Base-by-base conservation (phyloP, 37 sponge, comb jelly and placozoan genomes). In the Spongilla lacustris region DNA sequence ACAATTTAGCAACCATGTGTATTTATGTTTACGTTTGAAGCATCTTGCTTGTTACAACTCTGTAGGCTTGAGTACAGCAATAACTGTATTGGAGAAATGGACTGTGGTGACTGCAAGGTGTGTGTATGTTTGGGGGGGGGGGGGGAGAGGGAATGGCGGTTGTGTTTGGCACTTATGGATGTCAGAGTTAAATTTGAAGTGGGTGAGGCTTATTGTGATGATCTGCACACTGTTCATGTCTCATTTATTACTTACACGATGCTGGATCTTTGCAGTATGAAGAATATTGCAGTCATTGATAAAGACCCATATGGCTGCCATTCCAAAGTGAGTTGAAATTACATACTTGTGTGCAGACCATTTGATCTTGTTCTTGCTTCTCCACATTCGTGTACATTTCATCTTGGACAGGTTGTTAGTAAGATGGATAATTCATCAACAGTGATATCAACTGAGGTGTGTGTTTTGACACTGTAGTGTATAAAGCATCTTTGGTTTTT, bases 241-340 rank as follows among this genome's bases (percentile, higher is more conserved):
- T 32, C 41, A 3, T 19, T 84, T 67, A 74, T 66, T 36, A 13
- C 69, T n/a, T n/a, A n/a, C n/a, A n/a, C n/a, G n/a, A n/a, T n/a
- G 36, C 23, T 70, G 12, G n/a, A 25, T 27, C 19, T 71, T n/a
- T n/a, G n/a, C n/a, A 87, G 87, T 31, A 67, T 87, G 82, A 27
- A n/a, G 25, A 30, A 81, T 24, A 58, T 75, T 17, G 11, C 26
- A 17, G 8, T 87, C 2, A 26, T 13, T 38, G 87, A 87, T 29
- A 71, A 26, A 5, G 80, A 86, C 17, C 87, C 69, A 0, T 36
- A 28, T 26, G 22, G 48, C 37, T 31, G 35, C 24, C 87, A 87
- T 46, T 22, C 80, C 0, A 74, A 81, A 33, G 87, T 87, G 68
- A 14, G 58, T 58, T 58, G 58, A 17, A 1, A 58, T 58, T 58